phyloP scores from a whole-genome alignment of 64 coral and sea anemone genomes.

The Porites australiensis region DNA sequence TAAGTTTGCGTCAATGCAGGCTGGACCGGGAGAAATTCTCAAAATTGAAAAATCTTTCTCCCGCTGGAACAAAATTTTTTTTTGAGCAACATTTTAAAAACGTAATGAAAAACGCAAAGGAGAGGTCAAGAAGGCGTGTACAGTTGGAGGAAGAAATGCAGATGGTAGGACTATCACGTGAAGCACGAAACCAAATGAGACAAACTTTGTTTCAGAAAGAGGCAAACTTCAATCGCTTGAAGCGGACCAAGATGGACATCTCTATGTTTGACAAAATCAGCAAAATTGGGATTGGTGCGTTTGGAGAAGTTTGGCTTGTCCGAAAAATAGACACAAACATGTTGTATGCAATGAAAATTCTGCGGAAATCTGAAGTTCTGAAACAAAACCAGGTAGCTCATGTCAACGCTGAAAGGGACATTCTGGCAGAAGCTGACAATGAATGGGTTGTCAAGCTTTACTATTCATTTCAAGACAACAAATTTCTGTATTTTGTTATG shows the following conservation, averaged over 20 bases:
- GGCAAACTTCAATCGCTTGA: conserved; percentile 89
- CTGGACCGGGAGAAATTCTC: conserved; percentile 43
- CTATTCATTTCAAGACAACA: conserved; percentile 94
- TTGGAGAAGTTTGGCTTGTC: conserved; percentile 96
- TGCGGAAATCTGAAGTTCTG: conserved; percentile 89
- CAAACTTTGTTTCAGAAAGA: conserved; percentile 90
- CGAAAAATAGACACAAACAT: conserved; percentile 85
- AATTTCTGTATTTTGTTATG: conserved; percentile 97
- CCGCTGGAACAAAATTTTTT: conserved; percentile 85
- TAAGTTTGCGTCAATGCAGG: conserved; percentile 25
- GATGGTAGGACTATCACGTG: conserved; percentile 90
- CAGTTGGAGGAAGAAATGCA: conserved; percentile 94
- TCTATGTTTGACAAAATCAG: conserved; percentile 96
- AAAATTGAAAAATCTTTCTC: conserved; percentile 80
- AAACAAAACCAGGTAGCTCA: conserved; percentile 93
- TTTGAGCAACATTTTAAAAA: conserved; percentile 96
- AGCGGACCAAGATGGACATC: conserved; percentile 90
- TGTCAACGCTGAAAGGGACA: conserved; percentile 97
- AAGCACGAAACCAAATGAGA: conserved; percentile 89
- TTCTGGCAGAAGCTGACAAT: conserved; percentile 99
- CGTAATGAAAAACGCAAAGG: conserved; percentile 77
- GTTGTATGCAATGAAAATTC: conserved; percentile 96
- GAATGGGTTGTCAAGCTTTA: conserved; percentile 98
- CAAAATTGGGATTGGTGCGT: conserved; percentile 95
- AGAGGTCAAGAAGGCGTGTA: conserved; percentile 61